phyloP scores from a whole-genome alignment of 2,888 invertebrate species.

The Drosophila nr. fundita region DNA sequence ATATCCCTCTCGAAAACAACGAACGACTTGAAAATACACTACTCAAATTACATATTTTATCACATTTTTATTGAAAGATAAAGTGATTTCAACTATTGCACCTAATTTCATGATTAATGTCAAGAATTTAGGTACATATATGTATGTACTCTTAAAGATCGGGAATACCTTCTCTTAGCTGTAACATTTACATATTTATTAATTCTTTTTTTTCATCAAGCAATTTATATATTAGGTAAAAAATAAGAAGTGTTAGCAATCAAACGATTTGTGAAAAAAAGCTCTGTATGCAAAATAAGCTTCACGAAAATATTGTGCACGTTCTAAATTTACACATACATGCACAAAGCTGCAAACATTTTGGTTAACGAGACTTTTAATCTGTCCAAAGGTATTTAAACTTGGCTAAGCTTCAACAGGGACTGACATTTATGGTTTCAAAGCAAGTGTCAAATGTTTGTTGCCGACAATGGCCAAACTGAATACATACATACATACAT shows the following conservation, averaged over 20 bases:
- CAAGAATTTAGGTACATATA: not conserved
- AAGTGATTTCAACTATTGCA: not conserved
- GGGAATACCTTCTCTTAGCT: not conserved
- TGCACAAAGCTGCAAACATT: conserved; percentile 61
- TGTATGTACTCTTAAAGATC: not conserved
- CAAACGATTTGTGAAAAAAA: conserved; percentile 9
- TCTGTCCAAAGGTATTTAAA: conserved; percentile 84
- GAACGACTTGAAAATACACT: conserved; percentile 15
- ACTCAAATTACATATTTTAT: not conserved
- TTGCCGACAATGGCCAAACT: conserved; percentile 60
- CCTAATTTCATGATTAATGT: not conserved
- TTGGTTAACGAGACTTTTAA: conserved; percentile 83
- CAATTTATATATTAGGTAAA: not conserved
- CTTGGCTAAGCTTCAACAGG: conserved; percentile 82
- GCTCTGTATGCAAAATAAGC: conserved; percentile 49
- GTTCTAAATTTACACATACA: conserved; percentile 12
- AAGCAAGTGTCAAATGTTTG: conserved; percentile 83
- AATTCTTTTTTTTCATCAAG: not conserved
- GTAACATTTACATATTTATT: not conserved
- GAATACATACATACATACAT: conserved; percentile 10
- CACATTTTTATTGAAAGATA: not conserved
- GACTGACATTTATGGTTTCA: conserved; percentile 83
- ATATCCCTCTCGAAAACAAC: not conserved
- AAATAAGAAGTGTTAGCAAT: not conserved
- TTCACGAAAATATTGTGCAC: conserved; percentile 40